phyloP scores from a whole-genome alignment of 2,888 invertebrate species.

The Scaptomyza flava region DNA sequence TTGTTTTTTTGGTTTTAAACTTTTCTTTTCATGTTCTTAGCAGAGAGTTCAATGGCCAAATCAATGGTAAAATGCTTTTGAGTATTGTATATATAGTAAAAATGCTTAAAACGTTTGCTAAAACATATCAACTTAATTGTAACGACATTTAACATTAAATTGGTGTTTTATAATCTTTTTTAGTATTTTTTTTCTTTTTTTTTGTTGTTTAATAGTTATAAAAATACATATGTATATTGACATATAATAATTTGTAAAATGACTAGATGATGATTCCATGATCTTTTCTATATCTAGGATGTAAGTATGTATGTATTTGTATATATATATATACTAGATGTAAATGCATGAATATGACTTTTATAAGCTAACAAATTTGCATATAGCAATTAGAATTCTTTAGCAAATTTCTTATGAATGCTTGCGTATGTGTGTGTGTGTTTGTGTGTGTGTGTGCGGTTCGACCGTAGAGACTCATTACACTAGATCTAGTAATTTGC shows the following conservation, averaged over 20 bases:
- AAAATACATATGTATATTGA: slow-evolving; percentile 62
- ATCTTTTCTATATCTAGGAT: slow-evolving; percentile 42
- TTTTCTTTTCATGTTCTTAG: slow-evolving; percentile 28
- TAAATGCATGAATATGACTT: slow-evolving; percentile 62
- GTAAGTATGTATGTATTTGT: slow-evolving; percentile 44
- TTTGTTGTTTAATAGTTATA: slow-evolving; percentile 55
- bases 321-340: slow-evolving; percentile 36
- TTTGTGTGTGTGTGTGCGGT: slow-evolving; percentile 64
- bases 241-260: slow-evolving; percentile 54
- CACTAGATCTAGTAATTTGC: slow-evolving; percentile 30
- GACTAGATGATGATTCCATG: slow-evolving; percentile 74
- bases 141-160: slow-evolving; percentile 78
- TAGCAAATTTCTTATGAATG: slow-evolving; percentile 36
- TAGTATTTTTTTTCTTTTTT: slow-evolving; percentile 5
- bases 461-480: slow-evolving; percentile 76
- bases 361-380: slow-evolving; percentile 69
- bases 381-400: slow-evolving; percentile 56
- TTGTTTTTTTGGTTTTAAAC: slow-evolving; percentile 1
- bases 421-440: slow-evolving; percentile 27
- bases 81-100: slow-evolving; percentile 36
- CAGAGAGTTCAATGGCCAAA: slow-evolving; percentile 39
- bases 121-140: slow-evolving; percentile 77
- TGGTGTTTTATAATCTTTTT: slow-evolving; percentile 55
- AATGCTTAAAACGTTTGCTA: slow-evolving; percentile 65
- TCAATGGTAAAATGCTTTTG: slow-evolving; percentile 35